Conservation (phyloP, 2,113 vertebrate species). For the Dolichotis patagonum region DNA sequence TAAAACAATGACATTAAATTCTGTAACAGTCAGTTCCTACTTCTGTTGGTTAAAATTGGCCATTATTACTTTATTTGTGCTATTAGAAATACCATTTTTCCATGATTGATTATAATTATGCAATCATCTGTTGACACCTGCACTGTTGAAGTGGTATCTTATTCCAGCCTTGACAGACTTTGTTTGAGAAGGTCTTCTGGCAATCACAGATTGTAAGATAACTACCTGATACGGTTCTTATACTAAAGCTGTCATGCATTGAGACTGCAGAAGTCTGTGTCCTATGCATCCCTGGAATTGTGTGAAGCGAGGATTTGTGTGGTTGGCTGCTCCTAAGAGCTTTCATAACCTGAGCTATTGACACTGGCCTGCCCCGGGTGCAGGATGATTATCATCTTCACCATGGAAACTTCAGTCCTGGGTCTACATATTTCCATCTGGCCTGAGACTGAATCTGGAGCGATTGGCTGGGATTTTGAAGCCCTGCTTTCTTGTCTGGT, state of each 20-base stretch:
- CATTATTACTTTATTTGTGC: background rate
- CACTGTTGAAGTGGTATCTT: background rate
- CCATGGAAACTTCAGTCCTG: background rate
- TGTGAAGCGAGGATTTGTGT: background rate
- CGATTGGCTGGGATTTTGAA: background rate
- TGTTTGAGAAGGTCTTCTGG: background rate
- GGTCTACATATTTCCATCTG: background rate
- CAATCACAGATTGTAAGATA: background rate
- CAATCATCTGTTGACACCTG: background rate
- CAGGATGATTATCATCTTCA: background rate
- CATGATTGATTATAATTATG: background rate
- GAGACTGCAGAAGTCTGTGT: background rate
- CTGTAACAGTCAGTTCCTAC: background rate
- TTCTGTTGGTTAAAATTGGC: background rate
- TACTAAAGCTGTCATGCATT: background rate
- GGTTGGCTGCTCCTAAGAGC: no score
- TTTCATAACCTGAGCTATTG: background rate
- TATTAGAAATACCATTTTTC: background rate
- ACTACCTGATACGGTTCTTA: background rate
- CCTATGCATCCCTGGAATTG: background rate
- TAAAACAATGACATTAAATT: background rate
- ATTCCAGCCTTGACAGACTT: background rate
- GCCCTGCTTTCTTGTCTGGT: no score
- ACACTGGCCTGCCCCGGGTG: background rate
- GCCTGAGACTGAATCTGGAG: background rate